These are phyloP conservation scores for Phylloscopus trochilus DNA, from an alignment of 2,113 vertebrate genomes.

Conservation along the genomic window DNA sequence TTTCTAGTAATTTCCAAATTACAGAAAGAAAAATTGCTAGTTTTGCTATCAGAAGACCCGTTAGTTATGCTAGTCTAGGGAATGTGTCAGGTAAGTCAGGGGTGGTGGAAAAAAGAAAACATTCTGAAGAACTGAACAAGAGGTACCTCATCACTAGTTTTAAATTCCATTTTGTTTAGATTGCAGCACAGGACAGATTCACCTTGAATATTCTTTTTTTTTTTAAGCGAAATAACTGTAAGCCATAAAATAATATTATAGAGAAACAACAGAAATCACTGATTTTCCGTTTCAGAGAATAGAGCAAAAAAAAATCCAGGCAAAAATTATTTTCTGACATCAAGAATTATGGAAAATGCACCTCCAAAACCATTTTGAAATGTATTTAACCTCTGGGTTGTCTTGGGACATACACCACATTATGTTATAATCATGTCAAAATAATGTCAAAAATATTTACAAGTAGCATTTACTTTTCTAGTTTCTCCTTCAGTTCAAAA, in stretches of 20 bases:
- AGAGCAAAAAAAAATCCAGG: neutral
- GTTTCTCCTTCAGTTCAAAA: constrained; percentile 1
- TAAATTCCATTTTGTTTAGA: neutral
- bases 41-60: neutral
- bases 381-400: neutral
- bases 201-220: neutral
- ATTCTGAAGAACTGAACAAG: neutral
- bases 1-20: neutral
- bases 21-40: neutral
- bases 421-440: neutral
- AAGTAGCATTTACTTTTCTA: neutral
- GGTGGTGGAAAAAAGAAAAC: neutral
- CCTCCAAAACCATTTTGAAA: neutral
- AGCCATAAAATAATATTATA: neutral
- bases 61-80: neutral
- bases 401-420: neutral
- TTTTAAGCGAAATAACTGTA: neutral
- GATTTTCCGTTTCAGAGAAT: neutral
- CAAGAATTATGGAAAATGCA: neutral
- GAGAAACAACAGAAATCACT: neutral
- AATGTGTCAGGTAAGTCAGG: neutral
- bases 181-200: neutral
- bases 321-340: neutral
- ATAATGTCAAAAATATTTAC: neutral
- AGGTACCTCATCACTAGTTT: neutral